Base-by-base conservation (phyloP, 2,888 invertebrate species). In the Parapristionchus giblindavisi region DNA sequence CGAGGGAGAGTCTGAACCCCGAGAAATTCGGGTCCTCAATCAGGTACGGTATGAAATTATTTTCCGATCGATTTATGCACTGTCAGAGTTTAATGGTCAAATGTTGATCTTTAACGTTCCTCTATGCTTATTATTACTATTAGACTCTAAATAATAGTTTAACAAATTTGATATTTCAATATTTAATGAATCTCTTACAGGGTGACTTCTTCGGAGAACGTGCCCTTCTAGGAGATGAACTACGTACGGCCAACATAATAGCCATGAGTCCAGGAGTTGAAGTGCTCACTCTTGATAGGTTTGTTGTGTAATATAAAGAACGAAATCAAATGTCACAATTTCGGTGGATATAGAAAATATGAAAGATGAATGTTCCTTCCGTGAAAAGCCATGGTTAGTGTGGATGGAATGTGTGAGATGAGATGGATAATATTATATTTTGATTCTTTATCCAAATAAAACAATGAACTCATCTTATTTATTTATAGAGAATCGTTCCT, bases 201-300 rank as follows among this genome's bases (percentile, higher is more conserved):
- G 95, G 95, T 0, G 92, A 94, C 78, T 95, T 93, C 89, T 95
- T 95, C 88, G 95, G 95, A 0, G 95, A 95, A 87, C 92, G 93
- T 86, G 95, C 95, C 0, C 90, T 95, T 43, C 89, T 94, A 68
- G 92, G 93, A 87, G 94, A 94, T 81, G 94, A 94, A 87, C 90
- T 91, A 60, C 91, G 96, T 43, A 93, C 95, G 68, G 96, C 96
- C 8, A 95, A 94, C 79, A 94, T 95, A 29, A 94, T 93, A 61
- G 96, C 96, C 0, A 91, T 94, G 86, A 92, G 71, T 92, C 95
- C 32, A 92, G 94, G 77, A 92, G 94, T 72, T 92, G 96, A 90
- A 81, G 96, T 96, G 84, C 91, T 96, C 29, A 94, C 94, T 0
- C 90, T 96, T 29, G 94, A 94, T 82, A 91, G 94, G 90, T 75